Evolutionary conservation across 92 coral and sea anemone species (phyloP).

Genomic region (Umimayanthus kanabou): DNA sequence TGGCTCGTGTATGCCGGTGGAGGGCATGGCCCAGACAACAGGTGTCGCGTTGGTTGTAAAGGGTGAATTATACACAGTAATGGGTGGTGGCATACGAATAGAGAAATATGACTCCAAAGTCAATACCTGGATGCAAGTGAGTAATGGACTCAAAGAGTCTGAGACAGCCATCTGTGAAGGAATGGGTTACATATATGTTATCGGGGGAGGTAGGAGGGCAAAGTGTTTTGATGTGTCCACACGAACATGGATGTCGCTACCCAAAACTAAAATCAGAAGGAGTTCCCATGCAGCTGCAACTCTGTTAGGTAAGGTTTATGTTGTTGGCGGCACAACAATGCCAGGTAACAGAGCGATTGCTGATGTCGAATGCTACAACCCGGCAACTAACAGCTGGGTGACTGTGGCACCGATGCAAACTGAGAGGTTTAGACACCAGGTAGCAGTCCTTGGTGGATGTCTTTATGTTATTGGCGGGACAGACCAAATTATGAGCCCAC

Average conservation of each 20-base stretch:
- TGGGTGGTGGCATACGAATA: constrained; percentile 81
- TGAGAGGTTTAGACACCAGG: too few relatives aligned
- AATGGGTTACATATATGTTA: constrained; percentile 65
- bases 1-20: constrained; percentile 60
- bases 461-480: too few relatives aligned
- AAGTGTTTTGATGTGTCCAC: constrained; percentile 58
- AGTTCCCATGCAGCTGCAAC: constrained; percentile 71
- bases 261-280: constrained; percentile 73
- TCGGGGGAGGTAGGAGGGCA: constrained; percentile 81
- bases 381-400: too few relatives aligned
- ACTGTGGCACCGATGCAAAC: too few relatives aligned
- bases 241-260: constrained; percentile 32
- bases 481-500: too few relatives aligned
- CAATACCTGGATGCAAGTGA: constrained; percentile 74
- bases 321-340: constrained; percentile 57
- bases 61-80: constrained; percentile 62
- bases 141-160: neutral
- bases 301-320: constrained; percentile 69
- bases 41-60: constrained; percentile 71
- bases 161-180: constrained; percentile 73
- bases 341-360: too few relatives aligned
- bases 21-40: constrained; percentile 62
- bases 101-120: constrained; percentile 69
- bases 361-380: too few relatives aligned
- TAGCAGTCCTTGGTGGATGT: too few relatives aligned